Evolutionary conservation across 2,113 vertebrate genomes (phyloP).

Genomic region (Beaufortia kweichowensis): DNA sequence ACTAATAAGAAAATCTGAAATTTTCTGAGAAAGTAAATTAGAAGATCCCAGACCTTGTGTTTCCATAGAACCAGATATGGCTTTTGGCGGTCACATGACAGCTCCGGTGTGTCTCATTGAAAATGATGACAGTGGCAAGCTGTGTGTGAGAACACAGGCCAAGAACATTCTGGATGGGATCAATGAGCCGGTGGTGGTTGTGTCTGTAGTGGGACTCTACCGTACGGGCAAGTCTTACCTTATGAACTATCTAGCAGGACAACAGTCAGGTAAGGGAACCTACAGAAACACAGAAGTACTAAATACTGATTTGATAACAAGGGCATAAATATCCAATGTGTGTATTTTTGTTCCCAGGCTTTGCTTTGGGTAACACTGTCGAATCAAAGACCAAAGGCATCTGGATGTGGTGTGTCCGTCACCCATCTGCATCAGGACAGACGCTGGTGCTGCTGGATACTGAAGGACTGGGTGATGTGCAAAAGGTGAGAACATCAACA

Average conservation of each 20-base stretch:
- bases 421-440: neutral
- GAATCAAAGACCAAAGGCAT: slow-evolving; percentile 67
- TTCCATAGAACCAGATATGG: too few relatives aligned
- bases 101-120: slow-evolving; percentile 35
- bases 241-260: too few relatives aligned
- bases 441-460: slow-evolving; percentile 46
- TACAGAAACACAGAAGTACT: too few relatives aligned
- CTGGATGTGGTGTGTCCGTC: slow-evolving; percentile 66
- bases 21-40: too few relatives aligned
- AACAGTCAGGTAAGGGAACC: too few relatives aligned
- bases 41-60: too few relatives aligned
- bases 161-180: slow-evolving; percentile 30
- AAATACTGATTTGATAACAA: too few relatives aligned
- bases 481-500: slow-evolving; percentile 33
- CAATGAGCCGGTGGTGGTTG: slow-evolving; percentile 54
- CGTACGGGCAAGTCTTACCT: slow-evolving; percentile 46
- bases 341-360: slow-evolving; percentile 22
- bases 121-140: neutral
- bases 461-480: slow-evolving; percentile 46
- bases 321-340: neutral
- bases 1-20: too few relatives aligned
- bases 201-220: slow-evolving; percentile 56
- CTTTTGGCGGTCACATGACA: too few relatives aligned
- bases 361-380: slow-evolving; percentile 56
- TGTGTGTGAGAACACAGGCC: slow-evolving; percentile 21